A percentile compares a stretch with the other conserved stretches of the same genome.
Conservation (phyloP, 2,888 invertebrate genomes). For the Quadroppia sp. region DNA sequence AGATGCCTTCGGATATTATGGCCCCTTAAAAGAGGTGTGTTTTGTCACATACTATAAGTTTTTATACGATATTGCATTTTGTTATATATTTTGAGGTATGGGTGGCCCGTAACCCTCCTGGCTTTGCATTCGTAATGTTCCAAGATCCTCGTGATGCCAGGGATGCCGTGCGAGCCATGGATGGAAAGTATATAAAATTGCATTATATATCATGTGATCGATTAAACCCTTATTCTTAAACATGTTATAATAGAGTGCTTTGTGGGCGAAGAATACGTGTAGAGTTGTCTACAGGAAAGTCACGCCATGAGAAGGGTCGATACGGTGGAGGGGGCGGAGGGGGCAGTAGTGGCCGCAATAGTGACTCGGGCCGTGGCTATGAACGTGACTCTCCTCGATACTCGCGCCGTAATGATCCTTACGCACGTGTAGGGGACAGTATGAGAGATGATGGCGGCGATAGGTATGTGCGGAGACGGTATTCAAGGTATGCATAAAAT, state of each 20-base stretch:
- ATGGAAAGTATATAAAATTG: slow-evolving; percentile 46
- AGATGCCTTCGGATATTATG: slow-evolving; percentile 49
- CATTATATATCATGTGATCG: neutral
- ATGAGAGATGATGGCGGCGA: neutral
- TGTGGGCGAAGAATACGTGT: slow-evolving; percentile 86
- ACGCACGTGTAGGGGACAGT: no score
- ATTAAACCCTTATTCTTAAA: neutral
- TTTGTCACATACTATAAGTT: no score
- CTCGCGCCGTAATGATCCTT: no score
- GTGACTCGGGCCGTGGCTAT: neutral
- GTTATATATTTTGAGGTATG: no score
- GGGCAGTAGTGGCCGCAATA: neutral
- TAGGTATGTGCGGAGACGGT: neutral
- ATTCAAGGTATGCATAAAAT: slow-evolving; percentile 1
- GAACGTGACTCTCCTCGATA: neutral
- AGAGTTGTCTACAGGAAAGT: slow-evolving; percentile 83
- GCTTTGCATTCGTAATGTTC: slow-evolving; percentile 53
- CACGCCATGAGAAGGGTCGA: slow-evolving; percentile 45
- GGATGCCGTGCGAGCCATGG: slow-evolving; percentile 48
- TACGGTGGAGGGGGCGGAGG: slow-evolving; percentile 9
- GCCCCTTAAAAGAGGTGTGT: no score
- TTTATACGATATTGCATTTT: no score
- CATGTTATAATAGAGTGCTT: slow-evolving; percentile 54
- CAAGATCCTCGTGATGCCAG: slow-evolving; percentile 54
- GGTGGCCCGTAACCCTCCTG: slow-evolving; percentile 53